Evolutionary conservation across 2,888 invertebrate genomes (phyloP), one percentile per base, ranked within the genome.

Genomic region (Ectemnius cavifrons): DNA sequence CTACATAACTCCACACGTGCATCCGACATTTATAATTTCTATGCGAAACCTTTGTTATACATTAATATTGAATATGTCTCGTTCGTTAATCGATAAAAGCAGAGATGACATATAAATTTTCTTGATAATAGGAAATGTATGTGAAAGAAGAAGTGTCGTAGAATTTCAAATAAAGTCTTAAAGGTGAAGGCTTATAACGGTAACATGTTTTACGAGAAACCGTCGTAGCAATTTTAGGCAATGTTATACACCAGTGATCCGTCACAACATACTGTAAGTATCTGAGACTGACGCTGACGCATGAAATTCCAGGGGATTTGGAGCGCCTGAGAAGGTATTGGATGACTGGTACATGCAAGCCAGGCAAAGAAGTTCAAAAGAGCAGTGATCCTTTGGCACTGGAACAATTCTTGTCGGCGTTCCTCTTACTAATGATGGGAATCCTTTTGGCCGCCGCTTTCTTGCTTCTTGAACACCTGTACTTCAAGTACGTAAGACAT

Each of bases 381-480:
- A 96, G 96, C 75, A 97, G 97, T 71, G 97, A 97, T 91, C 96
- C 97, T 2, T 92, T 97, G 83, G 97, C 97, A 11, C 92, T 97
- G 82, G 97, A 97, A 91, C 99, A 99, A 93, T 99, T 99, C 92
- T 95, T 99, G 89, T 98, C 98, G 76, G 99, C 99, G 63, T 99
- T 99, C 92, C 93, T 99, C 72, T 94, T 99, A 77, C 93, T 99
- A 68, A 97, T 98, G 94, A 97, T 97, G 73, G 99, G 99, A 58
- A 97, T 99, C 85, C 92, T 98, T 75, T 92, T 99, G 81, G 97
- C 98, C 0, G 96, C 97, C 0, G 91, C 97, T 28, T 93, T 99
- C 68, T 93, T 99, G 75, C 93, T 97, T 62, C 92, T 98, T 73
- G 99, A 99, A 92, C 97, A 98, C 91, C 93, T 98, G 74, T 99